These are phyloP conservation scores for Hydractinia symbiolongicarpus DNA, from an alignment of 30 jellyfish, hydroid and myxozoan species.

Conservation along the genomic window DNA sequence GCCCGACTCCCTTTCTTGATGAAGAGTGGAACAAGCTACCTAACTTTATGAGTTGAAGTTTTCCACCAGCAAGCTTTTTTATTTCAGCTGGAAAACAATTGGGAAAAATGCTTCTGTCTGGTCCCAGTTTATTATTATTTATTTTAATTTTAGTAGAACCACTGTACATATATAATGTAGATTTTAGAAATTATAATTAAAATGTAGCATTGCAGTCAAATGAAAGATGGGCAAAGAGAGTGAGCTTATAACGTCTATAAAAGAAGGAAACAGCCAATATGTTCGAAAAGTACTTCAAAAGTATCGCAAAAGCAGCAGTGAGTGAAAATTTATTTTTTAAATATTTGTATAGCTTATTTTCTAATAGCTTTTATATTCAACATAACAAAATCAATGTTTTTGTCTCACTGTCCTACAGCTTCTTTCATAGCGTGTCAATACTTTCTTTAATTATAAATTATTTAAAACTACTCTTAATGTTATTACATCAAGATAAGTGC, in stretches of 20 bases:
- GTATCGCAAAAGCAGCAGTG: slow-evolving; percentile 71
- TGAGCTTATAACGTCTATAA: slow-evolving; percentile 70
- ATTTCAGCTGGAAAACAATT: neutral
- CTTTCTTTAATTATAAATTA: too few species aligned
- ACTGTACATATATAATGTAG: too few species aligned
- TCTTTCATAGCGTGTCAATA: too few species aligned
- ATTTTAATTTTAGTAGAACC: too few species aligned
- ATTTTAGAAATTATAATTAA: neutral
- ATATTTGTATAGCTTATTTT: neutral
- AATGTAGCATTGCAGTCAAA: neutral
- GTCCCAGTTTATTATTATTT: too few species aligned
- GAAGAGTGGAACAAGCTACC: too few species aligned
- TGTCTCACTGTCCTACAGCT: neutral
- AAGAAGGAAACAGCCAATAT: slow-evolving; percentile 59
- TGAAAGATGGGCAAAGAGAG: slow-evolving; percentile 79
- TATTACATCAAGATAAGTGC: too few species aligned
- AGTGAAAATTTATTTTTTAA: slow-evolving; percentile 20
- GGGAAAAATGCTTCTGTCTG: neutral
- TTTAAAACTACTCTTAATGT: too few species aligned
- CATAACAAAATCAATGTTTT: neutral
- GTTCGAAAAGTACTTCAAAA: slow-evolving; percentile 66
- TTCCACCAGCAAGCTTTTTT: neutral
- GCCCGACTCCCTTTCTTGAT: too few species aligned
- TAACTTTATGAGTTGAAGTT: too few species aligned
- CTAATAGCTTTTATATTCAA: neutral